Evolutionary conservation across 2,113 vertebrate species (phyloP), one percentile per base, ranked within the genome.

Genomic region (Sebastes fasciatus): DNA sequence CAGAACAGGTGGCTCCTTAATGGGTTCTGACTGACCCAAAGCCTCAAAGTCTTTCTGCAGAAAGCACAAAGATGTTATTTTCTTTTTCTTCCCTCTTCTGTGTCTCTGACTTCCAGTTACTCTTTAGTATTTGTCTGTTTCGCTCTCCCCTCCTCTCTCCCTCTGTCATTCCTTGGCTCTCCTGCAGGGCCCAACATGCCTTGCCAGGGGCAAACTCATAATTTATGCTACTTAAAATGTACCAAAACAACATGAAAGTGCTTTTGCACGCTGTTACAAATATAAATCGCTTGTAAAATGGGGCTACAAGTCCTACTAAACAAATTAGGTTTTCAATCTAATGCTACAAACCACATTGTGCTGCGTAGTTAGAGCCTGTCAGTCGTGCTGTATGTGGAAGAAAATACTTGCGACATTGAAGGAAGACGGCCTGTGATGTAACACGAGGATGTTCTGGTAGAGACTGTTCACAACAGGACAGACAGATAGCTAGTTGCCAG

Each of bases 161-260:
- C 23, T 83, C 51, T 51, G 11, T 70, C 11, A 46, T 81, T 86
- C 26, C 49, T 61, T 43, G 9, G 65, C 83, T 79, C 82, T 76
- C 63, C 86, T 73, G 73, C 66, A 77, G 73, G 58, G 58, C 48
- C 55, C 58, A 64, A 58, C 65, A 73, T 74, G 46, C 46, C 66
- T 76, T 79, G 70, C 84, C 88, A 87, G 71, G 16, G 64, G 61
- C 43, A 43, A 17, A 67, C 72, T 80, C 52, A 86, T 86, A 84
- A 88, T 73, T 76, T 72, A 80, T 76, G 58, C 43, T 19, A 48
- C 57, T 85, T 80, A 70, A 89, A 80, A 77, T 68, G 72, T 43
- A 79, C 42, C 74, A 85, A 83, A 77, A 80, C 64, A 78, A 87
- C 19, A 61, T 67, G 19, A 82, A 78, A 80, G 67, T 55, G 48